Percentiles rank a stretch among this genome's conserved stretches.
Conservation (phyloP, 2,888 invertebrate species). For the Eupeodes latifasciatus region DNA sequence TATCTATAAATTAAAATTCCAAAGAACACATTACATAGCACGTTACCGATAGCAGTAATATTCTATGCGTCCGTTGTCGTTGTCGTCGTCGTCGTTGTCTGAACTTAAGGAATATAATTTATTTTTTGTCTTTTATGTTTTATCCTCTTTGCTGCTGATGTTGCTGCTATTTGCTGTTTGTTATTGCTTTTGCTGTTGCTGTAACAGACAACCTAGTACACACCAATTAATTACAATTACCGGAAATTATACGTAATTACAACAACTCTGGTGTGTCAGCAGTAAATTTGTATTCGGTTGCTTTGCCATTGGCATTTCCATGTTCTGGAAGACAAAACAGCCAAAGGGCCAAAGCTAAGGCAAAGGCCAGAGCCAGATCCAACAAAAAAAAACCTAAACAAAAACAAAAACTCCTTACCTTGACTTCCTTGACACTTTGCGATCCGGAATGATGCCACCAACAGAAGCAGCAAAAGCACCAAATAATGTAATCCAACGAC, state of each 20-base stretch:
- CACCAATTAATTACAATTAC: constrained; percentile 73
- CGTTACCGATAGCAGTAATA: constrained; percentile 35
- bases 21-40: constrained; percentile 40
- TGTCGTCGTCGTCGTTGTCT: no score
- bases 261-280: constrained; percentile 54
- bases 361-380: no score
- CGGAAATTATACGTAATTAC: constrained; percentile 69
- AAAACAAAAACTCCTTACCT: constrained; percentile 49
- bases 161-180: no score
- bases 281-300: constrained; percentile 31
- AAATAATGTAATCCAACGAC: constrained; percentile 65
- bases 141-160: not conserved
- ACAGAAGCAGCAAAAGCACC: constrained; percentile 54
- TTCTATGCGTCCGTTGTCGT: not conserved
- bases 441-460: constrained; percentile 66
- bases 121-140: not conserved
- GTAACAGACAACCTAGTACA: constrained; percentile 23
- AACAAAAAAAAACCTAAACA: no score
- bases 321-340: constrained; percentile 7
- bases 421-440: constrained; percentile 75
- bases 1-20: constrained; percentile 49
- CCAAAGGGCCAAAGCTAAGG: not conserved
- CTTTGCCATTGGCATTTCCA: not conserved
- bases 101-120: not conserved
- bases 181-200: not conserved